Base-by-base conservation (phyloP, 2,888 invertebrate genomes). In the Lucinisca nassula region DNA sequence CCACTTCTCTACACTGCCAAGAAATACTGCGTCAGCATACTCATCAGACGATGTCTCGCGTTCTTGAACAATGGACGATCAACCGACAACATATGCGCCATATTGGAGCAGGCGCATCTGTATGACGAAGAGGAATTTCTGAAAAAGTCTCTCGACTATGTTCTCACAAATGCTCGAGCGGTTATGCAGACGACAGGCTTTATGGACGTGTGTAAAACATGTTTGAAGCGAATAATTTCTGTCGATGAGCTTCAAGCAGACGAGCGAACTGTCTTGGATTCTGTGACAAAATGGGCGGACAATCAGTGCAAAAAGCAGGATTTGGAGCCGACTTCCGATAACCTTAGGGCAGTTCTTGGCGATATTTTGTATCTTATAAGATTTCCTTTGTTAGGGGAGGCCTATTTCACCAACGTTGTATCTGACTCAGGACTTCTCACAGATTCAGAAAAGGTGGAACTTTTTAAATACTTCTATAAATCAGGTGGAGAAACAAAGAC, bases 41-140 rank as follows among this genome's bases (percentile, higher is more conserved):
- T 93, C 10, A 91, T 90, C 12, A 85, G 85, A 27, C 79, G 85
- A 12, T 92, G 93, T 45, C 85, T 93, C 10, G 83, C 90, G 14
- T 93, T 91, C 77, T 80, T 92, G 21, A 90, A 89, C 40, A 83
- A 91, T 21, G 91, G 91, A 4, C 84, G 87, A 32, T 89, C 91
- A 12, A 81, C 90, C 0, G 92, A 92, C 12, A 93, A 92, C 38
- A 88, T 92, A 12, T 93, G 92, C 79, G 83, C 90, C 32, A 91
- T 93, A 32, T 73, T 93, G n/a, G 92, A 93, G 81, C 93, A 93
- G 67, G 92, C 93, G 0, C 89, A 92, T 76, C 72, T 93, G 35
- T 93, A 92, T 76, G 91, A 92, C 72, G 93, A 93, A 76, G 83
- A 91, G 4, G 91, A 91, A 10, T 90, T 91, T 21, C 78, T 85